Percentiles rank a stretch among this genome's conserved stretches.
Conservation (phyloP, 2,113 vertebrate species). For the Silurus glanis region DNA sequence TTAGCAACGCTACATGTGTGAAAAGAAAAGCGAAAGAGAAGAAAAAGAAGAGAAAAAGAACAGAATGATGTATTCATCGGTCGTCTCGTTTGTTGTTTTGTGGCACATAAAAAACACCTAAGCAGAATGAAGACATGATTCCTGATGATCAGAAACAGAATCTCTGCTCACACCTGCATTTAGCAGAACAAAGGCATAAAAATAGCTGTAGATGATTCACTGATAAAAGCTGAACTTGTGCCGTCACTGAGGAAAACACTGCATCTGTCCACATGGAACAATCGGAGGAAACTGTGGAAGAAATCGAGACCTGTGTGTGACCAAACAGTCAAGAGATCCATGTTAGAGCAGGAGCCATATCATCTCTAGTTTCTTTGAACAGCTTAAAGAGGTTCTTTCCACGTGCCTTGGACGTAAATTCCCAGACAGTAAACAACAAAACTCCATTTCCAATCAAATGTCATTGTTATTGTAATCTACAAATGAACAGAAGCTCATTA, state of each 20-base stretch:
- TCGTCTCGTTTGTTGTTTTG: conserved; percentile 6
- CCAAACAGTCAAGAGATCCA: neutral
- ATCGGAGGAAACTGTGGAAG: conserved; percentile 19
- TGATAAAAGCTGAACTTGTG: conserved; percentile 4
- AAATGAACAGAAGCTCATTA: neutral
- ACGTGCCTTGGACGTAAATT: neutral
- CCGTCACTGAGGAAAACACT: conserved; percentile 10
- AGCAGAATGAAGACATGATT: neutral
- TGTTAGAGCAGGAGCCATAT: neutral
- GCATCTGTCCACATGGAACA: conserved; percentile 21
- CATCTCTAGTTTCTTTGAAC: neutral
- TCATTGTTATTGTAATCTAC: neutral
- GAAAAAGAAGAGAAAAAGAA: neutral
- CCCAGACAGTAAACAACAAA: neutral
- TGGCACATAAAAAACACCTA: conserved; percentile 15
- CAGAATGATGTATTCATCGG: neutral
- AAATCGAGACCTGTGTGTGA: neutral
- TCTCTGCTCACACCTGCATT: conserved; percentile 24
- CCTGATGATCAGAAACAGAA: neutral
- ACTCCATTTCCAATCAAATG: neutral
- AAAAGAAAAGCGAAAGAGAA: neutral
- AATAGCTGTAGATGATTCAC: conserved; percentile 31
- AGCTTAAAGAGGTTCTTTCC: neutral
- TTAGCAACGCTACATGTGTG: neutral
- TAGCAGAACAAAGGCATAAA: conserved; percentile 25